These are phyloP conservation scores for Hippasteria phrygiana DNA, from an alignment of 53 echinoderm and acorn worm species.

Conservation along the genomic window DNA sequence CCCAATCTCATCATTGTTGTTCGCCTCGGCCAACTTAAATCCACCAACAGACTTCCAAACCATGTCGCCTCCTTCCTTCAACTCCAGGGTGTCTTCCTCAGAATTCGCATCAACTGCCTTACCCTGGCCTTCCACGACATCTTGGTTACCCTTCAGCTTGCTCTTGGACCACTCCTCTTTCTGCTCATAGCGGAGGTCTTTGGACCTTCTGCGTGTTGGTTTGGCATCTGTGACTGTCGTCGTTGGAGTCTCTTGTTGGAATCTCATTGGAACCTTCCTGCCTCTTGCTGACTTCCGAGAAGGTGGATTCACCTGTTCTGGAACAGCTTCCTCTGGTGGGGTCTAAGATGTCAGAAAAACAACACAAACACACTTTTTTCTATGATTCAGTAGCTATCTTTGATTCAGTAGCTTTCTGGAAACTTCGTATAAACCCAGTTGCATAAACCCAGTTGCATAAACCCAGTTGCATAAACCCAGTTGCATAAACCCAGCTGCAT, in stretches of 20 bases:
- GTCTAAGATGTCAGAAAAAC: slow-evolving; percentile 30
- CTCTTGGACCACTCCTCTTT: background rate
- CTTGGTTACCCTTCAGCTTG: slow-evolving; percentile 12
- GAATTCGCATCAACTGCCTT: slow-evolving; percentile 67
- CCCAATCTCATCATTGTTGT: slow-evolving; percentile 38
- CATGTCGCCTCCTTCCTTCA: slow-evolving; percentile 22
- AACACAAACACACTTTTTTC: background rate
- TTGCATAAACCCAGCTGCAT: too few relatives aligned
- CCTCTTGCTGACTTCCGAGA: slow-evolving; percentile 46
- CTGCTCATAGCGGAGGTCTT: background rate
- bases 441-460: too few relatives aligned
- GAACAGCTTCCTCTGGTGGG: slow-evolving; percentile 37
- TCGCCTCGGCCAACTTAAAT: background rate
- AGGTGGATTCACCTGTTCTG: slow-evolving; percentile 28
- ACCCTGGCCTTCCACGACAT: slow-evolving; percentile 7
- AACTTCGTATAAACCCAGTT: too few relatives aligned
- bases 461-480: too few relatives aligned
- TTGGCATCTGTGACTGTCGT: slow-evolving; percentile 67
- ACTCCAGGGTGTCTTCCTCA: slow-evolving; percentile 43
- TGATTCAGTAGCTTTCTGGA: too few relatives aligned
- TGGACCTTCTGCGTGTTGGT: slow-evolving; percentile 72
- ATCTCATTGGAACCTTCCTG: slow-evolving; percentile 35
- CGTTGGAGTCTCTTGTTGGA: background rate
- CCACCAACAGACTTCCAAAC: slow-evolving; percentile 25
- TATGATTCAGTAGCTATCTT: too few relatives aligned